Evolutionary conservation across 2,797 vertebrate species (phyloP).

Genomic region (Pantherophis vulpinus): DNA sequence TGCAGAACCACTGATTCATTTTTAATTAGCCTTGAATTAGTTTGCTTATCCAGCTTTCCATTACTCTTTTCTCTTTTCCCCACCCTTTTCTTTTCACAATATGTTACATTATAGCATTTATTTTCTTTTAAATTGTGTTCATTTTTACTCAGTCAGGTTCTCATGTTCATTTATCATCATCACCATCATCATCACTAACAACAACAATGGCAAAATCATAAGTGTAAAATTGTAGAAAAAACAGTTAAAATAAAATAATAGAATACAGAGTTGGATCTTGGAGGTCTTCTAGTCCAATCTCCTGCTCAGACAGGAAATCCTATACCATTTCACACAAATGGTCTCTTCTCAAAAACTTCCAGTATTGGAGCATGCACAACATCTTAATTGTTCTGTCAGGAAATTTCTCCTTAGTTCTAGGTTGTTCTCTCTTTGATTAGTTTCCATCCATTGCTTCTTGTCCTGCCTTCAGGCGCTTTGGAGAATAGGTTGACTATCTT

Average conservation of each 20-base stretch:
- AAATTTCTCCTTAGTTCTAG: neutral
- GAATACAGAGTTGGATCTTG: neutral
- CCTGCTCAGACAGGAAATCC: neutral
- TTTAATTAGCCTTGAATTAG: neutral
- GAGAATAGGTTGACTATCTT: neutral
- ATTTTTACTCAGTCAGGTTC: neutral
- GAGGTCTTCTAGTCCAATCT: neutral
- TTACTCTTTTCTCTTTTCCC: neutral
- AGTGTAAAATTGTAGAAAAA: neutral
- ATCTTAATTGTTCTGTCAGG: neutral
- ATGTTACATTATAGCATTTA: neutral
- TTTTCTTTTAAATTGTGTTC: neutral
- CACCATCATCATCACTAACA: neutral
- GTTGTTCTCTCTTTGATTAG: neutral
- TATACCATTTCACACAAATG: neutral
- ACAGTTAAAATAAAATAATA: neutral
- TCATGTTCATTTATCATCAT: neutral
- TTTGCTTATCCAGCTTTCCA: neutral
- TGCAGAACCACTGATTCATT: neutral
- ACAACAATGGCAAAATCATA: neutral
- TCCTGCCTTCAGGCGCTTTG: neutral
- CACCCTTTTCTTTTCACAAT: neutral
- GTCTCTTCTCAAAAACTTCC: neutral
- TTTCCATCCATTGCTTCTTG: neutral
- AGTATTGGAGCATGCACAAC: neutral